A percentile compares a stretch with the other conserved stretches of the same genome.
phyloP scores from a whole-genome alignment of 1,140 invertebrate species.

The Drosophila funebris region DNA sequence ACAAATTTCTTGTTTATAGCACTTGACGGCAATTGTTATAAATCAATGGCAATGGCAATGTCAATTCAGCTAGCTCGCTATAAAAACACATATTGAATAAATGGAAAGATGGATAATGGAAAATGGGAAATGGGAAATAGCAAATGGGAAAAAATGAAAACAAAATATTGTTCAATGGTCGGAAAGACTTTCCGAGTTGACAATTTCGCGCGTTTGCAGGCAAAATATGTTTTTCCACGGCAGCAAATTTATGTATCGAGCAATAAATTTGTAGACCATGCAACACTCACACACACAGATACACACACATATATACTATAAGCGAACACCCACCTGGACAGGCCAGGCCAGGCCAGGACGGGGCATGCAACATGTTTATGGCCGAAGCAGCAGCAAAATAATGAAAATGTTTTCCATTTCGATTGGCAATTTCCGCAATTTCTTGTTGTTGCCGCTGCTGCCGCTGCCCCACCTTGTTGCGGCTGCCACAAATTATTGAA shows the following conservation, averaged over 20 bases:
- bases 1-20: slow-evolving; percentile 51
- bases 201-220: slow-evolving; percentile 59
- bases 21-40: slow-evolving; percentile 51
- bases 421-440: slow-evolving; percentile 82
- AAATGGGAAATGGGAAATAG: not conserved
- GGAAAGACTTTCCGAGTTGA: slow-evolving; percentile 55
- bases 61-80: slow-evolving; percentile 26
- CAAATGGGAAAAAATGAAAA: not conserved
- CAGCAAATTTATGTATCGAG: slow-evolving; percentile 67
- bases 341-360: not conserved
- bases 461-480: slow-evolving; percentile 25
- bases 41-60: slow-evolving; percentile 81
- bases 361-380: slow-evolving; percentile 62
- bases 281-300: slow-evolving; percentile 13
- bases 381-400: slow-evolving; percentile 58
- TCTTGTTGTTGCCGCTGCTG: slow-evolving; percentile 39
- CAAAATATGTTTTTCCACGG: slow-evolving; percentile 69
- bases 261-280: slow-evolving; percentile 57
- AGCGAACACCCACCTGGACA: slow-evolving; percentile 56
- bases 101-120: not conserved
- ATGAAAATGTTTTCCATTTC: slow-evolving; percentile 83
- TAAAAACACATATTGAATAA: slow-evolving; percentile 19
- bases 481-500: slow-evolving; percentile 65
- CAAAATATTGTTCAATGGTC: slow-evolving; percentile 20
- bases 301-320: slow-evolving; percentile 23